Conservation (phyloP, 2,113 vertebrate genomes). For the Echinops telfairi region DNA sequence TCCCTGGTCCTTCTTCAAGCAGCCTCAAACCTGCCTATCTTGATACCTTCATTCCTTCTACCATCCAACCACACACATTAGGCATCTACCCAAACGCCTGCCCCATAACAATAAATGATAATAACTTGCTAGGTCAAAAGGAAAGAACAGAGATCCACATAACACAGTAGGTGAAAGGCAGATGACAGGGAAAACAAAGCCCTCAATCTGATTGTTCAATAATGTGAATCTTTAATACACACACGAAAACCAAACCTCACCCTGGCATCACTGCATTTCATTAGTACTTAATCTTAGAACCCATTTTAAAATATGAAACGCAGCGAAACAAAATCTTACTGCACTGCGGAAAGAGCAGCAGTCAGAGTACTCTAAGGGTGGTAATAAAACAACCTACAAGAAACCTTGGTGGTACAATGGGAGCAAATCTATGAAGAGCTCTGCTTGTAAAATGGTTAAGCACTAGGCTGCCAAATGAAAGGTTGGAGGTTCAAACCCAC, state of each 20-base stretch:
- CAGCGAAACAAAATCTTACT: not conserved
- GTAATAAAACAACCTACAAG: not conserved
- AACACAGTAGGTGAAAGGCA: not conserved
- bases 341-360: not conserved
- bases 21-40: not conserved
- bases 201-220: not conserved
- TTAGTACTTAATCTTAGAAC: not conserved
- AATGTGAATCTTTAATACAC: not conserved
- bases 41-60: not conserved
- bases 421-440: no score
- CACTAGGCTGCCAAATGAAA: no score
- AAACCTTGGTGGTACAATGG: no score
- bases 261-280: not conserved
- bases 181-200: not conserved
- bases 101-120: not conserved
- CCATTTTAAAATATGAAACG: not conserved
- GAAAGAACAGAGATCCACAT: not conserved
- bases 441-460: no score
- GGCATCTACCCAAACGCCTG: not conserved
- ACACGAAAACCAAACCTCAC: not conserved
- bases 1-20: not conserved
- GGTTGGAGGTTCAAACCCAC: not conserved
- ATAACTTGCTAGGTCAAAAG: not conserved
- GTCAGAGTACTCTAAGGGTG: not conserved
- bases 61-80: not conserved